A percentile compares a stretch with the other conserved stretches of the same genome.
Conservation (phyloP, 2,113 vertebrate genomes). For the Spermophilus dauricus region DNA sequence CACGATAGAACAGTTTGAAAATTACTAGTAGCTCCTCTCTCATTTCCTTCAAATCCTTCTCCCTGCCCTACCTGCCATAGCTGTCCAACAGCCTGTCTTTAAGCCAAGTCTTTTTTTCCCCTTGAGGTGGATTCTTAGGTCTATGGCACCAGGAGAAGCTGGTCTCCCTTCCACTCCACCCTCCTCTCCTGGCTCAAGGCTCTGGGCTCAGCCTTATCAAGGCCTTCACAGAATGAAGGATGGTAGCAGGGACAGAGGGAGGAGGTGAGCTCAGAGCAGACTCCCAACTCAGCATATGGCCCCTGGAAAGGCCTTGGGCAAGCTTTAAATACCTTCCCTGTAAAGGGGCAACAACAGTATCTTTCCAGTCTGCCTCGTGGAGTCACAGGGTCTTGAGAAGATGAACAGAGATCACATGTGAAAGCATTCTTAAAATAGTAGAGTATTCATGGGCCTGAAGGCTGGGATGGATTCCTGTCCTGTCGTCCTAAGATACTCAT, state of each 20-base stretch:
- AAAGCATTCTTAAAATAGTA: not conserved
- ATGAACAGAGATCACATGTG: not conserved
- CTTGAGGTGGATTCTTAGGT: not conserved
- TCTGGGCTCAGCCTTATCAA: not conserved
- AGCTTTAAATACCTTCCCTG: constrained; percentile 18
- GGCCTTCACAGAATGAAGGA: not conserved
- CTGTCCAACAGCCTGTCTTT: not conserved
- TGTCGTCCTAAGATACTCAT: not conserved
- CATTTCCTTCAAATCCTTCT: not conserved
- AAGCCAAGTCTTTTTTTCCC: not conserved
- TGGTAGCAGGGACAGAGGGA: not conserved
- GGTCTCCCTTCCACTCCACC: not conserved
- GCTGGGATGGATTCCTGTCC: not conserved
- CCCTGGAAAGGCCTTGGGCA: not conserved
- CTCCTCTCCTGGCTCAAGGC: not conserved
- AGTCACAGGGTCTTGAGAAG: constrained; percentile 18
- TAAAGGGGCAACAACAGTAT: not conserved
- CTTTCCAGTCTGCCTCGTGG: not conserved
- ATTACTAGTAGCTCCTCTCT: not conserved
- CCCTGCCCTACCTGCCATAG: not conserved
- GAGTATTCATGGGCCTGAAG: not conserved
- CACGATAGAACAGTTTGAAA: not conserved
- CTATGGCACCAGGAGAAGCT: not conserved
- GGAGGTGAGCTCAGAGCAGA: not conserved
- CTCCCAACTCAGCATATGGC: accelerated